Evolutionary conservation across 1,140 invertebrate species (phyloP).

Genomic region (Dendroctonus ponderosae): DNA sequence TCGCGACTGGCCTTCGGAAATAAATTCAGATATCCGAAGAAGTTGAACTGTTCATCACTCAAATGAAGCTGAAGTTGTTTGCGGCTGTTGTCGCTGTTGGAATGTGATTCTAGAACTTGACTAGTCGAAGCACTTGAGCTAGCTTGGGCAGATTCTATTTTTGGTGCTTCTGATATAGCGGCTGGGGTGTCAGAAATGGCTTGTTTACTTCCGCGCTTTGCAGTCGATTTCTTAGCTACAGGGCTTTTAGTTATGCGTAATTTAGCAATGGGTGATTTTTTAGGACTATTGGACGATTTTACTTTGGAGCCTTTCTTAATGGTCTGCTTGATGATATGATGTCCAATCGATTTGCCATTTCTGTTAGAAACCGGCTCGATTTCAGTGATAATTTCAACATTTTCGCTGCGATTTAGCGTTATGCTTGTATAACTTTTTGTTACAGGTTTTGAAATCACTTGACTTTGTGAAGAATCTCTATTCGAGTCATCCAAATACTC

Average conservation of each 20-base stretch:
- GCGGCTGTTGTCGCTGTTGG: too few species aligned
- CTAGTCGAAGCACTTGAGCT: too few species aligned
- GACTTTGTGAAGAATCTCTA: neutral
- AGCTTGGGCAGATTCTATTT: neutral
- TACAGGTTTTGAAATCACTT: constrained; percentile 14
- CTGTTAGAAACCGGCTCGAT: constrained; percentile 45
- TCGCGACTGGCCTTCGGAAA: constrained; percentile 45
- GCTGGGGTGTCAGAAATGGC: neutral
- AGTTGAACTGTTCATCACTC: constrained; percentile 44
- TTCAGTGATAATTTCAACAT: constrained; percentile 46
- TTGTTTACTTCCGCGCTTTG: neutral
- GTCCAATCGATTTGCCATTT: constrained; percentile 42
- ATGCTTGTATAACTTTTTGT: constrained; percentile 42
- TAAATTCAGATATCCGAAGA: constrained; percentile 59
- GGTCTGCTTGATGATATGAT: constrained; percentile 44
- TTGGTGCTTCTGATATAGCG: neutral
- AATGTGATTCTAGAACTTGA: constrained; percentile 37
- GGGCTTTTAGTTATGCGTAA: constrained; percentile 9
- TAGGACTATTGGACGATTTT: constrained; percentile 10
- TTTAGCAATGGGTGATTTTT: constrained; percentile 10
- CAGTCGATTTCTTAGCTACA: constrained; percentile 10
- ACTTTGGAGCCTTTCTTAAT: constrained; percentile 36
- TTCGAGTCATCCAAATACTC: constrained; percentile 15
- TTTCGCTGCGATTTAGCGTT: constrained; percentile 43
- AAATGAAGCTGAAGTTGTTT: too few species aligned